Conservation (phyloP, 2,888 invertebrate species). For the Horisme vitalbata region DNA sequence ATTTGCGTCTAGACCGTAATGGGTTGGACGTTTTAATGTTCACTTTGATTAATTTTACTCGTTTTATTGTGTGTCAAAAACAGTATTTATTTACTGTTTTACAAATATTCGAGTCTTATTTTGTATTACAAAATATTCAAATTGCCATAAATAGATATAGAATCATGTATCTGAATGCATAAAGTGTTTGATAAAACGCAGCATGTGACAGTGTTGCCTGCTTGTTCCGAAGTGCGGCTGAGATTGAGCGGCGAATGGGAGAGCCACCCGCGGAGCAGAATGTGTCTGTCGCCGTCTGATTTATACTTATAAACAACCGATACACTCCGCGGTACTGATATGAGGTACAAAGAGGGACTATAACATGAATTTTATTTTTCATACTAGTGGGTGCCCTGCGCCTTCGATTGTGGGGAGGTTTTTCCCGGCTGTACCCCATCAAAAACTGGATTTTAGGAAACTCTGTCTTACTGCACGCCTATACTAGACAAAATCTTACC, state of each 20-base stretch:
- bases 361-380: neutral
- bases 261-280: slow-evolving; percentile 23
- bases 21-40: slow-evolving; percentile 33
- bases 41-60: slow-evolving; percentile 21
- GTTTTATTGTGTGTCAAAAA: slow-evolving; percentile 12
- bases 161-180: too few relatives aligned
- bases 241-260: slow-evolving; percentile 25
- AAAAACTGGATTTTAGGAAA: too few relatives aligned
- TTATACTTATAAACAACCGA: slow-evolving; percentile 62
- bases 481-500: too few relatives aligned
- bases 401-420: too few relatives aligned
- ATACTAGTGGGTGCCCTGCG: too few relatives aligned
- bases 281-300: slow-evolving; percentile 46
- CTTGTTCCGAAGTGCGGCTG: slow-evolving; percentile 14
- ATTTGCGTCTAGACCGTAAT: slow-evolving; percentile 48
- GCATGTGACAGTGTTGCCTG: slow-evolving; percentile 4
- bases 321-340: slow-evolving; percentile 30
- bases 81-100: neutral
- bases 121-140: too few relatives aligned
- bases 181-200: neutral
- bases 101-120: neutral
- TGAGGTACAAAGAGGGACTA: slow-evolving; percentile 10
- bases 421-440: too few relatives aligned
- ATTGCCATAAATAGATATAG: too few relatives aligned
- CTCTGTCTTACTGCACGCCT: too few relatives aligned